Conservation (phyloP, 2,113 vertebrate species). For the Pluvialis apricaria region DNA sequence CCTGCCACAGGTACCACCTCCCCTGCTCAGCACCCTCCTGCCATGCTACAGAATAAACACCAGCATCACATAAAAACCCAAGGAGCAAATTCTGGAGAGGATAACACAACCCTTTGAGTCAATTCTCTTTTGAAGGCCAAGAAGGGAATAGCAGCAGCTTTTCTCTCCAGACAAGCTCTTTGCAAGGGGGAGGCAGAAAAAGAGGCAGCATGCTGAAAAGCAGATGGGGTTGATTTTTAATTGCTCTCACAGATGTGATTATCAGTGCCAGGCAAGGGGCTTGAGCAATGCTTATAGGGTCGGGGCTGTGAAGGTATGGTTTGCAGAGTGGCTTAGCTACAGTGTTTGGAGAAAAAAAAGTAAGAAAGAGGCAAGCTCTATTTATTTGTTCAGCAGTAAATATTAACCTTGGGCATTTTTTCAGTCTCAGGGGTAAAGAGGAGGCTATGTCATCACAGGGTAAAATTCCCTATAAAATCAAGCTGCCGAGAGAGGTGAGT, state of each 20-base stretch:
- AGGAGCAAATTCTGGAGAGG: neutral
- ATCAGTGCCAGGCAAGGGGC: neutral
- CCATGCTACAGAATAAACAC: neutral
- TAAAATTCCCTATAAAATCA: neutral
- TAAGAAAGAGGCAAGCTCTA: neutral
- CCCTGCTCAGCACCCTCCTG: neutral
- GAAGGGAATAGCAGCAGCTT: neutral
- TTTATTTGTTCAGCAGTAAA: constrained; percentile 23
- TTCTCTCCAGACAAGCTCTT: neutral
- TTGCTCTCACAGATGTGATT: neutral
- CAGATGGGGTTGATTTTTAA: neutral
- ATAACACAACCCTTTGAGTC: neutral
- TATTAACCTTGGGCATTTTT: constrained; percentile 18
- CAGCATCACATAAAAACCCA: neutral
- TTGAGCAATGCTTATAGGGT: neutral
- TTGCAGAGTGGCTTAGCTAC: neutral
- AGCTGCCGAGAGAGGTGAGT: neutral
- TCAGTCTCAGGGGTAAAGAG: neutral
- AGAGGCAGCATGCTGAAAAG: neutral
- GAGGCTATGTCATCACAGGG: neutral
- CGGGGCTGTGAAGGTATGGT: neutral
- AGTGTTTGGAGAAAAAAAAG: neutral
- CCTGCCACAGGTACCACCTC: neutral
- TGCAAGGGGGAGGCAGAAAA: neutral
- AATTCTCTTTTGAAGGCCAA: neutral